Conservation (phyloP, 2,113 vertebrate species). For the Scalopus aquaticus region DNA sequence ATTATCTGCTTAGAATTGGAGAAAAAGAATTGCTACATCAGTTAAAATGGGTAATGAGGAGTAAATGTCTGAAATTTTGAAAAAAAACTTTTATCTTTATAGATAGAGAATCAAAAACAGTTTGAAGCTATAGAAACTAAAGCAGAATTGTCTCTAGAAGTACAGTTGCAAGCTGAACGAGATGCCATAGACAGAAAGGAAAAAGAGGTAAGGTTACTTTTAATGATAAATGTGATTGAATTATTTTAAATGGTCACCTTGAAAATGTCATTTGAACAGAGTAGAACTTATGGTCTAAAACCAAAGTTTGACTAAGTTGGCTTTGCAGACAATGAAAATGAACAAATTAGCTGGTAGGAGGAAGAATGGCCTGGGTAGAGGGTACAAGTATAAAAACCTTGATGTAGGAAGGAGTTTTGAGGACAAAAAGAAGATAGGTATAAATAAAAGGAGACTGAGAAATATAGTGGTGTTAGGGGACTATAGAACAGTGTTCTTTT, state of each 20-base stretch:
- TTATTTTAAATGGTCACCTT: conserved; percentile 24
- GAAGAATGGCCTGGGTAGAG: neutral
- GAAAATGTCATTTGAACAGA: conserved; percentile 27
- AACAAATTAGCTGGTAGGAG: neutral
- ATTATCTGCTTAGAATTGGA: conserved; percentile 18
- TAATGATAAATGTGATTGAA: conserved; percentile 7
- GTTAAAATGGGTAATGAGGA: neutral
- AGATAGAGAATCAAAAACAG: conserved; percentile 91
- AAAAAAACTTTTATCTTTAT: conserved; percentile 70
- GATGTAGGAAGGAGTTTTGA: neutral
- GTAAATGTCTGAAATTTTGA: conserved; percentile 49
- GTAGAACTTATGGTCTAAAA: neutral
- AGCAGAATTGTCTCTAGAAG: conserved; percentile 89
- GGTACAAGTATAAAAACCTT: neutral
- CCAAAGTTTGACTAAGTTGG: neutral
- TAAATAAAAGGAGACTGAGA: neutral
- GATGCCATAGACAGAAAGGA: conserved; percentile 98
- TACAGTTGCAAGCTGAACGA: conserved; percentile 95
- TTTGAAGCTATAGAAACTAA: conserved; percentile 85
- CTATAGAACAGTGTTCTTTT: neutral
- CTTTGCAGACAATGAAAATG: neutral
- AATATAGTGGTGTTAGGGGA: neutral
- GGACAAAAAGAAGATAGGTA: neutral
- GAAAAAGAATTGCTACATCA: neutral
- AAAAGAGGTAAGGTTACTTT: conserved; percentile 91